These are phyloP conservation scores for Candidula unifasciata DNA, from an alignment of 2,888 invertebrate genomes.

Conservation along the genomic window DNA sequence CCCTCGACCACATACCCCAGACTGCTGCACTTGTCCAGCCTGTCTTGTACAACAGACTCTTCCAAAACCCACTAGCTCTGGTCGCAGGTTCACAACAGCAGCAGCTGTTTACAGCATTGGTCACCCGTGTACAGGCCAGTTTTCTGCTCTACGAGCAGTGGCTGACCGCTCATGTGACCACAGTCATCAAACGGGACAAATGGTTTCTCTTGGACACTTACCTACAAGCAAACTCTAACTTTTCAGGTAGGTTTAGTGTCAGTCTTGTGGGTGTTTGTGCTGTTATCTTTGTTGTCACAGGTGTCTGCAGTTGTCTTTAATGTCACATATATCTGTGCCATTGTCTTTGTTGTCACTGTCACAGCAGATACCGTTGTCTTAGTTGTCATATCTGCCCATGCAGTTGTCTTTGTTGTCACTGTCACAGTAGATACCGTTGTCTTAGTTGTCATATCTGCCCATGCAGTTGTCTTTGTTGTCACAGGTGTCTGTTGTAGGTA, in stretches of 20 bases:
- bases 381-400: no score
- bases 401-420: no score
- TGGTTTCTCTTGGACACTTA: constrained; percentile 20
- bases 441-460: no score
- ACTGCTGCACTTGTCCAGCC: not conserved
- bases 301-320: not conserved
- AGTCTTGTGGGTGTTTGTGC: not conserved
- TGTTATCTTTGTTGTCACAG: not conserved
- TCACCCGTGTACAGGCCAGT: not conserved
- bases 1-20: not conserved
- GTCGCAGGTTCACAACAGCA: not conserved
- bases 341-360: no score
- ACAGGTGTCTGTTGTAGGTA: not conserved
- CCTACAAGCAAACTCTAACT: not conserved
- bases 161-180: not conserved
- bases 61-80: not conserved
- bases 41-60: not conserved
- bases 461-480: not conserved
- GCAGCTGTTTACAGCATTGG: not conserved
- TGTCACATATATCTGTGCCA: no score
- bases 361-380: no score
- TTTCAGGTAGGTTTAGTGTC: constrained; percentile 14
- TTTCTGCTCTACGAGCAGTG: constrained; percentile 23
- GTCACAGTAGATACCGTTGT: no score
- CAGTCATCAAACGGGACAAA: not conserved